These are phyloP conservation scores for Oreotrochilus melanogaster DNA, from an alignment of 2,113 vertebrate species.

Conservation along the genomic window DNA sequence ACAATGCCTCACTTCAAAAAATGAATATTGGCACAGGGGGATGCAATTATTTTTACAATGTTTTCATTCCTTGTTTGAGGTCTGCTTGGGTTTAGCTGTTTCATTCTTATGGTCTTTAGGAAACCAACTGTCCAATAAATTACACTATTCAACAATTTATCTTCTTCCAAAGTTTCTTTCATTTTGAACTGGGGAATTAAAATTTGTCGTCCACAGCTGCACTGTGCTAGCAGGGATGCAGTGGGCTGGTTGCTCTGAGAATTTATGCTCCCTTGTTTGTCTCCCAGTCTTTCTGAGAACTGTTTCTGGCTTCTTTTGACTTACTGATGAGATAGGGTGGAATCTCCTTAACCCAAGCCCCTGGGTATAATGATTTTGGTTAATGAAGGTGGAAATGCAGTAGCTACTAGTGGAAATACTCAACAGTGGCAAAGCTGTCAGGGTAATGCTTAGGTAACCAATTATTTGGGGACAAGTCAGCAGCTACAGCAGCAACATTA, in stretches of 20 bases:
- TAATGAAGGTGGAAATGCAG: not conserved
- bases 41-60: not conserved
- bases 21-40: not conserved
- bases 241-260: not conserved
- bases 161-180: not conserved
- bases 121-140: slow-evolving; percentile 22
- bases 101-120: not conserved
- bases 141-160: not conserved
- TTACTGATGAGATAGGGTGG: not conserved
- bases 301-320: not conserved
- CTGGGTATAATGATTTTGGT: not conserved
- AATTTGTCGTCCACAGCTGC: not conserved
- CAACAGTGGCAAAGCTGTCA: not conserved
- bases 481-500: not conserved
- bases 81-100: slow-evolving; percentile 7
- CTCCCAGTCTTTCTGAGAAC: not conserved
- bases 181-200: not conserved
- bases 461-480: not conserved
- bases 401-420: not conserved
- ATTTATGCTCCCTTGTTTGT: not conserved
- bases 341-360: slow-evolving; percentile 6
- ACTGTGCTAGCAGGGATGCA: rapidly evolving
- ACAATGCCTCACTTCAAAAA: not conserved
- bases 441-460: not conserved
- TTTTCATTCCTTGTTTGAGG: slow-evolving; percentile 15